Evolutionary conservation across 2,797 vertebrate species (phyloP), one percentile per base, ranked within the genome.

Genomic region (Gambusia yucatana): DNA sequence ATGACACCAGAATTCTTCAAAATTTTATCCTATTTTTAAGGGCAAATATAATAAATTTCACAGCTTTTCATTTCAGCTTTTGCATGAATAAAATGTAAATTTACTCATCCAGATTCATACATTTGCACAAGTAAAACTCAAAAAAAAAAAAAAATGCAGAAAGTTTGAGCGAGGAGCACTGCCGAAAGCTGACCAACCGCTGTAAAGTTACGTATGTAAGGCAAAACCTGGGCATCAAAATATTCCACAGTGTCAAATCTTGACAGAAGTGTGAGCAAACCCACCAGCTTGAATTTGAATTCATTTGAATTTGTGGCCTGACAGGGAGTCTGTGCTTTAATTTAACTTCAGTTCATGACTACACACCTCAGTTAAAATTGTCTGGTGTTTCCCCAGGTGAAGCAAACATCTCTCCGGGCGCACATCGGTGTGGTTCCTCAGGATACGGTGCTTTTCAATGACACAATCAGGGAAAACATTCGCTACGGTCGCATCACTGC

Each of bases 381-480:
- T 28, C 70, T 4, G 28, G 13, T 69, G 5, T 16, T 74, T 75
- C 14, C 0, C 33, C 76, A 99, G 98, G 97, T 98, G 72, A 98
- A 96, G 87, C 98, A 99, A 83, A 77, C 36, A 0, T 99, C 98
- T 0, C 95, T 99, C 73, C 97, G 98, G 0, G 90, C 97, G 59
- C 97, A 98, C 85, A 98, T 99, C 0, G 98, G 98, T 1, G 98
- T 99, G 22, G 98, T 99, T 48, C 98, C 98, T 6, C 98, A 99
- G 92, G 98, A 99, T 71, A 99, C 98, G 0, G 98, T 99, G 16
- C 96, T 99, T 57, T 99, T 99, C 86, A 99, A 99, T 0, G 96
- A 98, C 92, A 97, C 95, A 83, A 98, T 99, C 1, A 93, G 94
- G 9, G 95, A 98, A 6, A 99, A 99, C 82, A 98, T 99, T 82